A percentile compares a stretch with the other conserved stretches of the same genome.
Conservation (phyloP, 2,113 vertebrate species). For the Phaetusa simplex region DNA sequence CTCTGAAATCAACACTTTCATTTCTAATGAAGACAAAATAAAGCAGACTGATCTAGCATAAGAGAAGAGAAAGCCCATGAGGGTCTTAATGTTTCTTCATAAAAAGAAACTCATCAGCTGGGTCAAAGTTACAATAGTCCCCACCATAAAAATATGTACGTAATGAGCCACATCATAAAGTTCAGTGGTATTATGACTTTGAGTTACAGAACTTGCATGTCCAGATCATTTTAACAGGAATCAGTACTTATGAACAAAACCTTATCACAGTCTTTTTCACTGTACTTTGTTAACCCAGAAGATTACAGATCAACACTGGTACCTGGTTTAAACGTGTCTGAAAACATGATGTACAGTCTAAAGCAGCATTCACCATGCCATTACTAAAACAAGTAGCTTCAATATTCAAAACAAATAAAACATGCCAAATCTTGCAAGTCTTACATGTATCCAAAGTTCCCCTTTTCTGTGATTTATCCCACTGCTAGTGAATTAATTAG, state of each 20-base stretch:
- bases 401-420: background rate
- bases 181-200: background rate
- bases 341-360: background rate
- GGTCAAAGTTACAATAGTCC: background rate
- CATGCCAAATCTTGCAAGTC: background rate
- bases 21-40: background rate
- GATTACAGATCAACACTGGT: background rate
- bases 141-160: background rate
- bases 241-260: background rate
- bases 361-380: background rate
- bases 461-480: background rate
- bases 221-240: background rate
- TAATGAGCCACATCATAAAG: background rate
- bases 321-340: background rate
- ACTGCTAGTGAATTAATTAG: background rate
- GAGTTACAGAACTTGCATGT: background rate
- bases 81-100: background rate
- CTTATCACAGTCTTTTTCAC: background rate
- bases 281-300: background rate
- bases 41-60: background rate
- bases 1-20: background rate
- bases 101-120: background rate
- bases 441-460: background rate
- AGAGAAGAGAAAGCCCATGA: background rate
- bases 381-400: background rate